Evolutionary conservation across 2,888 invertebrate species (phyloP), one percentile per base, ranked within the genome.

Genomic region (Drosophila infuscata): DNA sequence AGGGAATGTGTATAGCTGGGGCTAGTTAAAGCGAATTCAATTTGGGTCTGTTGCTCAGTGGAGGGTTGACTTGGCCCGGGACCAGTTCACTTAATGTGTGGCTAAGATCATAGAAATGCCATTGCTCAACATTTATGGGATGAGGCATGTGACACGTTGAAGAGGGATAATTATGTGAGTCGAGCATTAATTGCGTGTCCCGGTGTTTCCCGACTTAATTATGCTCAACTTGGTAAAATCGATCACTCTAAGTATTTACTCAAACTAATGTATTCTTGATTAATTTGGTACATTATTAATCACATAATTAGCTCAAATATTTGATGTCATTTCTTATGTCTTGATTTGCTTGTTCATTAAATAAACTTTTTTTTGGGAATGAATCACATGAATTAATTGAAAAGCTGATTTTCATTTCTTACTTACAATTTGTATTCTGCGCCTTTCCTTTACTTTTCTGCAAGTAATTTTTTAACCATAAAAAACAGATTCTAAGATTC

Each of bases 1-100:
- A 25, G 8, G 41, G 51, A 63, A 36, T 58, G 46, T 33, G 56
- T 48, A 17, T 38, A 33, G 56, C 41, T 57, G 38, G 52, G 70
- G 62, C 61, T 57, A 68, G 83, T 74, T 76, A 82, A 79, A 83
- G 74, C 70, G 68, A 69, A 83, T 86, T 76, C 67, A 72, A 73
- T 81, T 71, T 61, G 54, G 62, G 41, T 63, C 20, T 48, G 43
- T 41, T 58, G 38, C 43, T 67, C 72, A 58, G 30, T 71, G 53
- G 36, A 66, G 67, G 58, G 25, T 62, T 71, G 60, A 68, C 25
- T 58, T 25, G 25, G 15, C 32, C 32, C 9, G 56, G 30, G 41
- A 48, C 66, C 33, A 54, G n/a, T 60, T 51, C 32, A 41, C 59
- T 54, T n/a, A 43, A 58, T 59, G 36, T 36, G 46, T 36, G 61